phyloP scores from a whole-genome alignment of 2,797 vertebrate species.

The Pteronotus mesoamericanus region DNA sequence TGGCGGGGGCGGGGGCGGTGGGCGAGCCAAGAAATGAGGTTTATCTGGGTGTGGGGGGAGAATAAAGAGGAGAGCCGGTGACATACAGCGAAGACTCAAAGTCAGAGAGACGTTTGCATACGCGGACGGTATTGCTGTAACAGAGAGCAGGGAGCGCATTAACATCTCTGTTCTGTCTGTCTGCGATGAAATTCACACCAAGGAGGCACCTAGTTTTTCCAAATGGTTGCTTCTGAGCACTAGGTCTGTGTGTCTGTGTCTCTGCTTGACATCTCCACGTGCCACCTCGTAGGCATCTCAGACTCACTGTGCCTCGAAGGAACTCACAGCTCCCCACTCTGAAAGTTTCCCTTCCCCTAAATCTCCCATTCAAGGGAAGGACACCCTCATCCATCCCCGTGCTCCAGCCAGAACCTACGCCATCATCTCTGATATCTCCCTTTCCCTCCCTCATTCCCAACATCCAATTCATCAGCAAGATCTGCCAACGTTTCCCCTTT shows the following conservation, averaged over 20 bases:
- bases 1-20: constrained; percentile 32
- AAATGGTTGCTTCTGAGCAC: neutral
- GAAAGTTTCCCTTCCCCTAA: neutral
- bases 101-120: neutral
- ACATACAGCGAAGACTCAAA: neutral
- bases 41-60: neutral
- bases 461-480: neutral
- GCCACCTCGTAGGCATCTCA: neutral
- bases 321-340: fast-evolving
- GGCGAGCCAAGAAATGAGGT: constrained; percentile 27
- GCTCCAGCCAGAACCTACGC: neutral
- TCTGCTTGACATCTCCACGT: neutral
- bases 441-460: neutral
- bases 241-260: neutral
- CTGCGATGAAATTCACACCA: neutral
- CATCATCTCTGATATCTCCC: neutral
- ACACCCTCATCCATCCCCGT: neutral
- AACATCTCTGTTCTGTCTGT: neutral
- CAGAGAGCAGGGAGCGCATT: neutral
- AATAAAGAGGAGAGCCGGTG: constrained; percentile 12
- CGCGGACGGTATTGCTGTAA: neutral
- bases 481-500: neutral
- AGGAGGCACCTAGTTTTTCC: neutral
- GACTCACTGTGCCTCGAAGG: neutral
- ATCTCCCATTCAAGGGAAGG: neutral